Evolutionary conservation across 2,888 invertebrate genomes (phyloP), one percentile per base, ranked within the genome.

Genomic region (Andrena praecox): DNA sequence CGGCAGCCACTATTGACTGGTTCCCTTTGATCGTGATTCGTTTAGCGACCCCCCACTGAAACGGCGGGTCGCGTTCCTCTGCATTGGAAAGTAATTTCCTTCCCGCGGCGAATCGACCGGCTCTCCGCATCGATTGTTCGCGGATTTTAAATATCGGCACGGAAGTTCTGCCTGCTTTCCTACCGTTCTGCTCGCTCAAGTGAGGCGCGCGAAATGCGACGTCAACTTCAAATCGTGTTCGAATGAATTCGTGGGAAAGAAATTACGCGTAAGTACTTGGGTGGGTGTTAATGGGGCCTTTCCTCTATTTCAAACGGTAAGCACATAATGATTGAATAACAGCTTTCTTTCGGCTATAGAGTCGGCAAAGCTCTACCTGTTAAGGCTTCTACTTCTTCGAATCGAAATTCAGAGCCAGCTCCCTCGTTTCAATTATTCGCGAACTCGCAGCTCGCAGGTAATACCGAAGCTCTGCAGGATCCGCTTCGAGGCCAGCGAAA

Each of bases 1-100:
- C 35, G 62, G 82, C 42, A 29, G 12, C n/a, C 59, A 60, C 77
- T 56, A n/a, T 68, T 24, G 42, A 54, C 42, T 50, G 62, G 4
- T 60, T 67, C 27, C 82, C 82, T 82, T 82, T 82, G 82, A 82
- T 82, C 82, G 56, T 82, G 63, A 82, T 82, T 82, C 82, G 83
- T 71, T 82, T 82, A 82, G 71, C 35, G 54, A n/a, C n/a, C 27
- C 10, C 59, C n/a, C 1, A n/a, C 1, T 24, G 0, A 24, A 48
- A n/a, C 56, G 42, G 42, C 2, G 31, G 12, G 0, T 27, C 29
- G 67, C 56, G 62, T n/a, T 63, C 67, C 50, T 59, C 74, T 66
- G 33, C 82, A 69, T 60, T 16, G 82, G 59, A 81, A 82, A 70
- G 66, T 70, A 70, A 82, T 83, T 83, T 68, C 68, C 76, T 35